Percentiles rank a stretch among this genome's conserved stretches.
Evolutionary conservation across 2,888 invertebrate genomes (phyloP).

Genomic region (Noctua pronuba): DNA sequence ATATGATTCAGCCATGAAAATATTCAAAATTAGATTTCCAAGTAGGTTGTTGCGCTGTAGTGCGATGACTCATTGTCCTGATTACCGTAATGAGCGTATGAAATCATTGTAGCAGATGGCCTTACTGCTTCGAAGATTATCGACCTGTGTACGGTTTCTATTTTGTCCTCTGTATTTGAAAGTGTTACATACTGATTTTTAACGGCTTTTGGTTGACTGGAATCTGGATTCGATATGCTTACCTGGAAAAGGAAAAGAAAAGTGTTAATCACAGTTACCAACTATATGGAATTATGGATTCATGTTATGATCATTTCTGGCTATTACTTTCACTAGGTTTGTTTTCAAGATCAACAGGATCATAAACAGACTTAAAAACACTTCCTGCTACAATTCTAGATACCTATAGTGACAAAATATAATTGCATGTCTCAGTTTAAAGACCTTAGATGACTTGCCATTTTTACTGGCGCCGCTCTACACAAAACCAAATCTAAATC

Average conservation of each 20-base stretch:
- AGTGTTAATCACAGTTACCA: neutral
- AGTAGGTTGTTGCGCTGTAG: conserved; percentile 44
- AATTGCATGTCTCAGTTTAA: conserved; percentile 14
- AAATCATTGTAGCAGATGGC: conserved; percentile 40
- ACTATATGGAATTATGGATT: neutral
- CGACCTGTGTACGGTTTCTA: conserved; percentile 38
- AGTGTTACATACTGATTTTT: conserved; percentile 31
- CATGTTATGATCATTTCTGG: neutral
- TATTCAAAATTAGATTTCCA: conserved; percentile 46
- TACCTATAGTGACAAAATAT: conserved; percentile 7
- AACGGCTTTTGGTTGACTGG: neutral
- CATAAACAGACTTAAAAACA: conserved; percentile 1
- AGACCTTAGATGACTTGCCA: conserved; percentile 30
- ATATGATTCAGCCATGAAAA: conserved; percentile 32
- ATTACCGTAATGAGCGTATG: conserved; percentile 47
- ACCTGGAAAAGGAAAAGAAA: conserved; percentile 48
- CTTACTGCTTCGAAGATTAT: conserved; percentile 46
- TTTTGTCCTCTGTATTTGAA: conserved; percentile 17
- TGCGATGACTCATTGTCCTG: conserved; percentile 50
- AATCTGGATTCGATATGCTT: conserved; percentile 19
- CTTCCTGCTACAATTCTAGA: conserved; percentile 19
- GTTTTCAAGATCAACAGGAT: conserved; percentile 20
- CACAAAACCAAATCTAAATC: conserved; percentile 6
- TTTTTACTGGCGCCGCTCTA: conserved; percentile 9
- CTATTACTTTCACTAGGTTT: neutral